A percentile compares a stretch with the other conserved stretches of the same genome.
Conservation (phyloP, 2,888 invertebrate species). For the Dendrolimus houi region DNA sequence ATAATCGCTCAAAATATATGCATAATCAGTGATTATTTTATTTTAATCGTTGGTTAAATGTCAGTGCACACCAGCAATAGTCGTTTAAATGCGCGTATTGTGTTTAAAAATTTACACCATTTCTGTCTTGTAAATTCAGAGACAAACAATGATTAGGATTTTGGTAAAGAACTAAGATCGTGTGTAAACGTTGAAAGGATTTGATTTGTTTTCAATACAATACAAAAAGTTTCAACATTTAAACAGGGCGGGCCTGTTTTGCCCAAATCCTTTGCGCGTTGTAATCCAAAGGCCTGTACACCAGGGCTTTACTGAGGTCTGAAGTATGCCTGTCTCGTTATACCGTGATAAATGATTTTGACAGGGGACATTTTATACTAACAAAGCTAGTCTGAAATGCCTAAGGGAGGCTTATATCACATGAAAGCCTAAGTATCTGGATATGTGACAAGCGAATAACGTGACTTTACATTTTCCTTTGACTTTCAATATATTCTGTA, state of each 20-base stretch:
- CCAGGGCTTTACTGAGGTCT: conserved; percentile 3
- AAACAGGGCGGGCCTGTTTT: not conserved
- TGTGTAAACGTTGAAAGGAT: no score
- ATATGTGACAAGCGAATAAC: not conserved
- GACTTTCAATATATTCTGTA: not conserved
- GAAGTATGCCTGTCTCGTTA: conserved; percentile 5
- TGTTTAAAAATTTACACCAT: no score
- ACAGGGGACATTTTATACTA: not conserved
- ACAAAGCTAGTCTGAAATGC: not conserved
- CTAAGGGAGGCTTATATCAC: not conserved
- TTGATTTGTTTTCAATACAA: not conserved
- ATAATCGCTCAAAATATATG: no score
- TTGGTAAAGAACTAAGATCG: no score
- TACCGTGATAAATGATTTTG: conserved; percentile 5
- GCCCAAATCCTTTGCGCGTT: conserved; percentile 3
- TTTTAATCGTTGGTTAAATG: no score
- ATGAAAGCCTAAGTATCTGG: not conserved
- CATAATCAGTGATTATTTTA: no score
- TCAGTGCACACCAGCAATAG: no score
- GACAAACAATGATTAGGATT: no score
- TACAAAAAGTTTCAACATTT: not conserved
- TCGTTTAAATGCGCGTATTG: no score
- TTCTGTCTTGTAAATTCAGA: no score
- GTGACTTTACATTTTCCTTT: not conserved
- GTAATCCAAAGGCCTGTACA: conserved; percentile 3